Percentiles rank a stretch among this genome's conserved stretches.
These are phyloP conservation scores for Cisticola juncidis DNA, from an alignment of 2,113 vertebrate species.

Conservation along the genomic window DNA sequence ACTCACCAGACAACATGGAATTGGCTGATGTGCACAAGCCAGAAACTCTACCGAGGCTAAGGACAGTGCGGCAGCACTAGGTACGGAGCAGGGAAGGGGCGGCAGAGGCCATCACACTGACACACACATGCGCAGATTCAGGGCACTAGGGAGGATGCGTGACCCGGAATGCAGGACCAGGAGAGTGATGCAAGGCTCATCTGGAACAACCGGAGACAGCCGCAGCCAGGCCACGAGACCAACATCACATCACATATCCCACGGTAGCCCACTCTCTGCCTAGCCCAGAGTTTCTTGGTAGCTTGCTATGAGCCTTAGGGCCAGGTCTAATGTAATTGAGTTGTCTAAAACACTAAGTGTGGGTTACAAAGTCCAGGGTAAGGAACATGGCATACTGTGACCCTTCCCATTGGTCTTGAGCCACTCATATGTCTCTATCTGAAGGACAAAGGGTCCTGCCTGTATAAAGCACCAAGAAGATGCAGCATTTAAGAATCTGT, in stretches of 20 bases:
- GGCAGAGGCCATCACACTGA: neutral
- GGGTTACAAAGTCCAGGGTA: neutral
- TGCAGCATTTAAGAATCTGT: neutral
- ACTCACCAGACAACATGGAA: slow-evolving; percentile 15
- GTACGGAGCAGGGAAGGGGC: neutral
- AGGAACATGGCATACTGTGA: neutral
- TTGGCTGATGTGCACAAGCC: neutral
- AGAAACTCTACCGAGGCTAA: slow-evolving; percentile 11
- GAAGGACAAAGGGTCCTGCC: neutral
- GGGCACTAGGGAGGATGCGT: neutral
- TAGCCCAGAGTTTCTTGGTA: slow-evolving; percentile 6
- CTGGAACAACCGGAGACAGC: slow-evolving; percentile 31
- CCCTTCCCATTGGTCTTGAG: neutral
- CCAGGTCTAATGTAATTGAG: neutral
- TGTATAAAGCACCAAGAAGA: neutral
- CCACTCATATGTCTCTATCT: neutral
- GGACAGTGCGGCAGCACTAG: neutral
- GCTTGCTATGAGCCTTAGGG: neutral
- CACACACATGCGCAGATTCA: slow-evolving; percentile 40
- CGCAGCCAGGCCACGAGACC: slow-evolving; percentile 62
- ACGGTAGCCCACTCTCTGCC: slow-evolving; percentile 60
- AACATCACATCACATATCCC: slow-evolving; percentile 48
- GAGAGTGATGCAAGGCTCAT: slow-evolving; percentile 43
- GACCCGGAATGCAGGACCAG: slow-evolving; percentile 20
- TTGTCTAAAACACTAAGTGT: neutral